phyloP scores from a whole-genome alignment of 2,888 invertebrate species.

The Amphipoea oculea region DNA sequence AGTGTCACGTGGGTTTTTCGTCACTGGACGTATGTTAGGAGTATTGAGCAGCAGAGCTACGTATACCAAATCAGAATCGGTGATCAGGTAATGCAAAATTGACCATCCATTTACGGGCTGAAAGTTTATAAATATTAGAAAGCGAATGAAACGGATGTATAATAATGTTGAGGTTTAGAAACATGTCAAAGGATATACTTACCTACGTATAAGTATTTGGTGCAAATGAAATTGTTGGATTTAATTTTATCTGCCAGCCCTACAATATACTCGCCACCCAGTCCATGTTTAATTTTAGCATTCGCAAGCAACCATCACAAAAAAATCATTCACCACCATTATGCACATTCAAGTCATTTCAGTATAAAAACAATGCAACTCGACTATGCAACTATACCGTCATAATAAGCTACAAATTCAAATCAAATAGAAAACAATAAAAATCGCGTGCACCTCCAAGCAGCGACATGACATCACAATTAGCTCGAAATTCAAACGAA shows the following conservation, averaged over 20 bases:
- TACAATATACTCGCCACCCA: neutral
- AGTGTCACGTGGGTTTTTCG: neutral
- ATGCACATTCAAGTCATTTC: neutral
- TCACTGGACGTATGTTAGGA: neutral
- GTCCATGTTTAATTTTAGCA: neutral
- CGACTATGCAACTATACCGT: neutral
- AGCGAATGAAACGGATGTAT: neutral
- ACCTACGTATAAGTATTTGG: neutral
- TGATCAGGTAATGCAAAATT: neutral
- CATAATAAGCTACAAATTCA: constrained; percentile 15
- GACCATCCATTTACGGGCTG: neutral
- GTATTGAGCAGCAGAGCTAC: too few relatives aligned
- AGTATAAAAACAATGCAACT: neutral
- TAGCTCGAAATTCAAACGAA: constrained; percentile 44
- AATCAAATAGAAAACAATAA: constrained; percentile 26
- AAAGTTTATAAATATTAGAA: neutral
- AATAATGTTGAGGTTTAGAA: neutral
- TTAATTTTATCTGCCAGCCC: neutral
- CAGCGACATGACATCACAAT: constrained; percentile 36
- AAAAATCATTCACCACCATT: neutral
- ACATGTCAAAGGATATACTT: neutral
- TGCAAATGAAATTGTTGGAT: neutral
- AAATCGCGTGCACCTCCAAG: constrained; percentile 34
- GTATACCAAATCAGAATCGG: neutral
- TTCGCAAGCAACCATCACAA: neutral